These are phyloP conservation scores for Proctacanthus coquilletti DNA, from an alignment of 1,140 invertebrate species.

Conservation along the genomic window DNA sequence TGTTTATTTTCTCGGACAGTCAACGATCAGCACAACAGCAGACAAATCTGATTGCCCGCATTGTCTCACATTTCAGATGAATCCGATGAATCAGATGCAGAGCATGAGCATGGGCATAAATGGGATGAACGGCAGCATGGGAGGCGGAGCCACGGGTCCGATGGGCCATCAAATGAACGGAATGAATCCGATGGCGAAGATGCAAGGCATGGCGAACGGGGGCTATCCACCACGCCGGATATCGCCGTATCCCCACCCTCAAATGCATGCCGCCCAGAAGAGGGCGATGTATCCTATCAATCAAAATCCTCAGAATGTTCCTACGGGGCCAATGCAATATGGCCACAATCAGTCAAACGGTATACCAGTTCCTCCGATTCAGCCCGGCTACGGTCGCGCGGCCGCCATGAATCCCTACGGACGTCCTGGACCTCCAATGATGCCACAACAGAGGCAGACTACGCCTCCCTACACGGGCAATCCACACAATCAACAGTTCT, in stretches of 20 bases:
- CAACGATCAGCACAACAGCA: too few relatives aligned
- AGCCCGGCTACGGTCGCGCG: conserved; percentile 18
- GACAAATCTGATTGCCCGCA: too few relatives aligned
- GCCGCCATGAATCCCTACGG: conserved; percentile 25
- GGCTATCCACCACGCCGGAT: conserved; percentile 41
- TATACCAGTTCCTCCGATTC: conserved; percentile 25
- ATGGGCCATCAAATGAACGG: conserved; percentile 31
- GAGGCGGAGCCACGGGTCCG: conserved; percentile 29
- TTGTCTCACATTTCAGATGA: conserved; percentile 18
- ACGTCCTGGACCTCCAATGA: conserved; percentile 12
- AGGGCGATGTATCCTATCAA: conserved; percentile 19
- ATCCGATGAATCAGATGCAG: conserved; percentile 28
- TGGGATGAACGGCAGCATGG: conserved; percentile 33
- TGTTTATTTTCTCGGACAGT: too few relatives aligned
- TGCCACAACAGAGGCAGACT: conserved; percentile 33
- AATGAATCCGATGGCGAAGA: conserved; percentile 36
- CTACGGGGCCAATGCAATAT: conserved; percentile 14
- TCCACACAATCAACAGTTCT: conserved; percentile 6
- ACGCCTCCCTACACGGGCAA: conserved; percentile 41
- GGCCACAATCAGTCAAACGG: conserved; percentile 28
- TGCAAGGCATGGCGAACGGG: conserved; percentile 31
- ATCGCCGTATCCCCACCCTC: conserved; percentile 62
- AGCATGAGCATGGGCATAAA: conserved; percentile 36
- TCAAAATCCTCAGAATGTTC: conserved; percentile 13
- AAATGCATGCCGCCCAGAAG: conserved; percentile 69